Percentiles rank a stretch among this genome's conserved stretches.
Evolutionary conservation across 1,140 invertebrate genomes (phyloP).

Genomic region (Archegozetes longisetosus): DNA sequence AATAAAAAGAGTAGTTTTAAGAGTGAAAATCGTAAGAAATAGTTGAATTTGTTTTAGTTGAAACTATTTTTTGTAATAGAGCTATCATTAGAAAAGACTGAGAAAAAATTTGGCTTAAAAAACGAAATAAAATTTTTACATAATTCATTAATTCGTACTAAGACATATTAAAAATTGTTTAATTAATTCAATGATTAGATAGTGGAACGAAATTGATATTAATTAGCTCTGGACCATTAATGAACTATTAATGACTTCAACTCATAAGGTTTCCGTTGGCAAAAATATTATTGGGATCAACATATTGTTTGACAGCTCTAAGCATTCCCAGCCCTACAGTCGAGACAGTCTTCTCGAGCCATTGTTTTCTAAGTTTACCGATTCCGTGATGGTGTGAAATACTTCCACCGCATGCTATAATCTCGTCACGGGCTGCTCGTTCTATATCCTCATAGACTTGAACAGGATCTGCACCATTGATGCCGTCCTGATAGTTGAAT

Average conservation of each 20-base stretch:
- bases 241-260: no score
- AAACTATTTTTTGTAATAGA: no score
- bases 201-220: no score
- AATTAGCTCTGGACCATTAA: no score
- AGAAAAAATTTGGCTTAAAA: no score
- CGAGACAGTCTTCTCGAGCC: constrained; percentile 59
- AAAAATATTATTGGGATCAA: constrained; percentile 91
- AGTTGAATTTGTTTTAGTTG: no score
- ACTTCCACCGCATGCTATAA: constrained; percentile 72
- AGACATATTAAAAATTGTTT: no score
- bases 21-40: no score
- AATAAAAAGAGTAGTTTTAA: not conserved
- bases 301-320: constrained; percentile 56
- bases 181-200: no score
- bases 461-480: constrained; percentile 45
- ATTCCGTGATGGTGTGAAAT: constrained; percentile 94
- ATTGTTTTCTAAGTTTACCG: constrained; percentile 74
- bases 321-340: constrained; percentile 53
- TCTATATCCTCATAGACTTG: constrained; percentile 58
- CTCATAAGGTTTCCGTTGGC: constrained; percentile 58
- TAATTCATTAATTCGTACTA: no score
- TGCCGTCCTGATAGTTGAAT: constrained; percentile 55
- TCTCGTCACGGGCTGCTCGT: constrained; percentile 70
- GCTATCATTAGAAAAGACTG: no score
- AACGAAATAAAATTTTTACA: no score